phyloP scores from a whole-genome alignment of 2,888 invertebrate genomes.

The Sympetrum striolatum region DNA sequence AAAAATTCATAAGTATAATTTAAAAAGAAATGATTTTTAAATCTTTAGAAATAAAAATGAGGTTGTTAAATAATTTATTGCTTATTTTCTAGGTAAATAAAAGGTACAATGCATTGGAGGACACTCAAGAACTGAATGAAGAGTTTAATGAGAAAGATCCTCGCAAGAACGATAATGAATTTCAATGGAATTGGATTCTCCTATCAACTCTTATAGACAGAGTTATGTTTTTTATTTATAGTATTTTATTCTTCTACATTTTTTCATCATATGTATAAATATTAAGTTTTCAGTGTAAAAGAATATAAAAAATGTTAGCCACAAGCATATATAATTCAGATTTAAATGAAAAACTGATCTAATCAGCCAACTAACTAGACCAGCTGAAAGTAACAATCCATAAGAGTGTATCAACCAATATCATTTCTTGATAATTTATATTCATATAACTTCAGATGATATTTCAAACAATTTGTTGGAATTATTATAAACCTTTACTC shows the following conservation, averaged over 20 bases:
- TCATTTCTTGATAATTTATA: no score
- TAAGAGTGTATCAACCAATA: no score
- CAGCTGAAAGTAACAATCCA: no score
- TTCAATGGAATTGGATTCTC: constrained; percentile 8
- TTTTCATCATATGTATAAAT: not conserved
- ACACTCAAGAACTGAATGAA: not conserved
- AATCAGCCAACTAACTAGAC: no score
- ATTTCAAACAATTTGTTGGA: no score
- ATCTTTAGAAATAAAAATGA: not conserved
- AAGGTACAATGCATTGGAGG: not conserved
- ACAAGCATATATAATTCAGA: no score
- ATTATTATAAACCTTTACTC: no score
- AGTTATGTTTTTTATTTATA: not conserved
- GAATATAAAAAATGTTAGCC: not conserved
- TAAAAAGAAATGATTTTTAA: not conserved
- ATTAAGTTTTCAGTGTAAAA: not conserved
- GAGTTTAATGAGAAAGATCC: not conserved
- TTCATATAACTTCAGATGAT: no score
- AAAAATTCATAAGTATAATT: not conserved
- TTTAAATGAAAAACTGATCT: no score
- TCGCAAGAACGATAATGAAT: not conserved
- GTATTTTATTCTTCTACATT: not conserved
- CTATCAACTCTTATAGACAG: not conserved
- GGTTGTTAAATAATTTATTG: not conserved
- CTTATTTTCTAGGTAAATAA: not conserved